Base-by-base conservation (phyloP, 1,140 invertebrate genomes). In the Ganaspis sp. region DNA sequence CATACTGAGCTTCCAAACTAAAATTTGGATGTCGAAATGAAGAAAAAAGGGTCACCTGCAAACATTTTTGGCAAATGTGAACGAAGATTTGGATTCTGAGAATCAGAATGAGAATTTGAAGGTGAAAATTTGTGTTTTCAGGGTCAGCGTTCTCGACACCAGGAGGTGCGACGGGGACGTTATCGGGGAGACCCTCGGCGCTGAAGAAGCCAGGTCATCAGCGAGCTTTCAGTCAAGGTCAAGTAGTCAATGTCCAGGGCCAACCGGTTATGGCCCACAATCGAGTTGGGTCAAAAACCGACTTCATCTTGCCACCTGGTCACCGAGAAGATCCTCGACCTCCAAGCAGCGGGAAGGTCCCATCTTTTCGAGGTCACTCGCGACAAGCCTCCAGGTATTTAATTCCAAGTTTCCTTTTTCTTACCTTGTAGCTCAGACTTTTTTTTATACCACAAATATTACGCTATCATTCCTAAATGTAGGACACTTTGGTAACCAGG, bases 221-320 rank as follows among this genome's bases (percentile, higher is more conserved):
- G 83, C 92, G 96, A 53, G 96, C 96, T 5, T 94, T 97, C 85
- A 97, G 96, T 4, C 96, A 97, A 84, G 96, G 96, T 4, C 96
- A 97, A 87, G 96, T 97, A 72, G 93, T 93, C 11, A 94, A 95
- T 79, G 84, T 91, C 42, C 82, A 91, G 0, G 91, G 92, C 26
- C 90, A 91, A 23, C 84, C 90, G 74, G 86, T 91, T 21, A 91
- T 91, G 21, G 95, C 95, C 0, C 96, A 97, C 90, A 95, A 93
- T 83, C 92, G 96, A 15, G 94, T 95, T n/a, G 94, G 95, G 34
- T 97, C 96, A 76, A 95, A 94, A 85, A 97, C 96, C 1, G 96
- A 97, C 82, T 97, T 97, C 83, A 97, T 97, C 54, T 91, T 97
- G 34, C 96, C 96, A 0, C 95, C 95, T 0, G 95, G 94, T 1